Conservation (phyloP, 2,888 invertebrate genomes). For the Dynastes tityus region DNA sequence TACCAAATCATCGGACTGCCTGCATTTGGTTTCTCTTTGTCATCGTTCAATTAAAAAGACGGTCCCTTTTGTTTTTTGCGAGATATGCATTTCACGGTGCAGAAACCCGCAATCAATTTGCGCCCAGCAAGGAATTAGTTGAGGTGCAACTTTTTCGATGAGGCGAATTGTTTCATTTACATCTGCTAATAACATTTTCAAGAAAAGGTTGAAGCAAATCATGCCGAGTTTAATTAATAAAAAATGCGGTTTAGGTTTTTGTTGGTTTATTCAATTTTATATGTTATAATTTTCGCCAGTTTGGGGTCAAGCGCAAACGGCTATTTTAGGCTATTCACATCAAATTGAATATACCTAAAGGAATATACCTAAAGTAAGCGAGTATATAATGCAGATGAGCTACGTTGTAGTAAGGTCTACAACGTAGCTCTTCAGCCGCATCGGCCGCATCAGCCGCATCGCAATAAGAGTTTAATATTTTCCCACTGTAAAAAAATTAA, state of each 20-base stretch:
- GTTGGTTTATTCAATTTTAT: background rate
- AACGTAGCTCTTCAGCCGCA: too few relatives aligned
- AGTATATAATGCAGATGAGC: too few relatives aligned
- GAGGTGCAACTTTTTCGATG: conserved; percentile 32
- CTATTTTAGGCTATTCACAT: too few relatives aligned
- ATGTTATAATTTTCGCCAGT: too few relatives aligned
- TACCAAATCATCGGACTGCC: background rate
- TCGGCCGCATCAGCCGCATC: too few relatives aligned
- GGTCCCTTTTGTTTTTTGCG: conserved; percentile 29
- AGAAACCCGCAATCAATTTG: conserved; percentile 30
- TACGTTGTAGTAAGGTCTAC: too few relatives aligned
- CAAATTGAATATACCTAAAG: too few relatives aligned
- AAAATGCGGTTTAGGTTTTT: too few relatives aligned
- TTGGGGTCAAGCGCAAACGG: too few relatives aligned
- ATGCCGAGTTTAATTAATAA: background rate
- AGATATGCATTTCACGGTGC: conserved; percentile 31
- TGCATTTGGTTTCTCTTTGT: conserved; percentile 20
- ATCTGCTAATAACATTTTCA: conserved; percentile 28
- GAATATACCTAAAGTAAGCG: too few relatives aligned
- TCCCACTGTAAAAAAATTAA: too few relatives aligned
- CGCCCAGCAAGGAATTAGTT: conserved; percentile 9
- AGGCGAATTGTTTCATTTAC: conserved; percentile 26
- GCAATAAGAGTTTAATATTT: too few relatives aligned
- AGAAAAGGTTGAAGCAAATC: background rate
- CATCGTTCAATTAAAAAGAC: conserved; percentile 33